A percentile compares a stretch with the other conserved stretches of the same genome.
Conservation (phyloP, 2,797 vertebrate genomes). For the Acanthopagrus latus region DNA sequence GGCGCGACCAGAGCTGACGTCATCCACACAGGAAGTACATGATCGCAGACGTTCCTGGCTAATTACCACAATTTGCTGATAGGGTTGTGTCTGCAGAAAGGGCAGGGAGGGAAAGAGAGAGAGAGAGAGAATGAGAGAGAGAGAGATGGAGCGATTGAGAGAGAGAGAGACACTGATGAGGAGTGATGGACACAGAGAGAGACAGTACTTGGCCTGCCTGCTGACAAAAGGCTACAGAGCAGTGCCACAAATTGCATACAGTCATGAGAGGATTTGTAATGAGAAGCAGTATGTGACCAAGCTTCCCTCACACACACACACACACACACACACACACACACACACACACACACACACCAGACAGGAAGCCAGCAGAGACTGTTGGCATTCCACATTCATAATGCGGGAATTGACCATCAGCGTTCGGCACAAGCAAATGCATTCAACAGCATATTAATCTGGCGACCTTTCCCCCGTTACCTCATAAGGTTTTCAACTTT, state of each 20-base stretch:
- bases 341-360: constrained; percentile 35
- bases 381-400: constrained; percentile 53
- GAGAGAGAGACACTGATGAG: constrained; percentile 41
- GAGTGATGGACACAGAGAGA: constrained; percentile 41
- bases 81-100: constrained; percentile 53
- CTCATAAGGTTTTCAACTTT: constrained; percentile 51
- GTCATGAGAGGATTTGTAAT: constrained; percentile 81
- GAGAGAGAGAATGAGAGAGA: constrained; percentile 18
- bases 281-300: constrained; percentile 73
- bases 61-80: constrained; percentile 70
- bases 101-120: constrained; percentile 17
- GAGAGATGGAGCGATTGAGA: constrained; percentile 26
- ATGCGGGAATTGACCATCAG: constrained; percentile 51
- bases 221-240: constrained; percentile 72
- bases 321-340: constrained; percentile 28
- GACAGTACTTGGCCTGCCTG: constrained; percentile 45
- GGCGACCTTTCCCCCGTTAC: constrained; percentile 48
- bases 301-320: constrained; percentile 47
- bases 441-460: constrained; percentile 61
- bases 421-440: constrained; percentile 41
- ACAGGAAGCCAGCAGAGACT: constrained; percentile 41
- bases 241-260: constrained; percentile 73
- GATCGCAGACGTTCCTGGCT: constrained; percentile 45
- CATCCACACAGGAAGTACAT: constrained; percentile 53
- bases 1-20: constrained; percentile 40